A percentile compares a stretch with the other conserved stretches of the same genome.
Conservation (phyloP, 37 sponge, comb jelly and placozoan species). For the Spongia lamella region DNA sequence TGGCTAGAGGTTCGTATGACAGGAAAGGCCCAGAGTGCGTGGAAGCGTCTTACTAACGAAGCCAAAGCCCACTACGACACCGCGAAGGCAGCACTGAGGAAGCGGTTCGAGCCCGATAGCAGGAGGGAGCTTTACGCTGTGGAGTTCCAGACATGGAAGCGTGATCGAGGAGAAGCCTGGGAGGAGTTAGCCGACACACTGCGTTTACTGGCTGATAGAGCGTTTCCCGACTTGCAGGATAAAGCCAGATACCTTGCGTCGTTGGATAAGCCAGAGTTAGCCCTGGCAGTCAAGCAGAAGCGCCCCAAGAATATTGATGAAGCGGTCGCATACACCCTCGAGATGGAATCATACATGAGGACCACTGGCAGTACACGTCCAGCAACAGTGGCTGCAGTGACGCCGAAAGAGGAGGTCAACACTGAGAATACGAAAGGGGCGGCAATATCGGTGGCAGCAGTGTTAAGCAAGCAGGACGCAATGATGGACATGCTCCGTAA, state of each 20-base stretch:
- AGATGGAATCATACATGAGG: constrained; percentile 4
- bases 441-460: too few species aligned
- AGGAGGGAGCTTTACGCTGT: neutral
- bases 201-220: neutral
- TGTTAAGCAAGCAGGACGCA: too few species aligned
- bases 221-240: neutral
- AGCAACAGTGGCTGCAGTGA: neutral
- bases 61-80: neutral
- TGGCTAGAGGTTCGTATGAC: constrained; percentile 6
- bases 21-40: neutral
- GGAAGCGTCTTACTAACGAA: neutral
- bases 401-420: too few species aligned
- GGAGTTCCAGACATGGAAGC: neutral
- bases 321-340: neutral
- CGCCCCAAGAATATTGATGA: neutral
- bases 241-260: neutral
- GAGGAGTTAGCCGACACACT: neutral
- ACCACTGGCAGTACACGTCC: neutral
- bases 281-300: neutral
- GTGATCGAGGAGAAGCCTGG: neutral
- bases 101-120: constrained; percentile 5
- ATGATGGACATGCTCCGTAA: too few species aligned
- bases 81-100: neutral
- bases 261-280: neutral
- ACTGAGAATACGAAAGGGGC: too few species aligned